A percentile compares a stretch with the other conserved stretches of the same genome.
phyloP scores from a whole-genome alignment of 2,113 vertebrate genomes.

The Limnothrissa miodon region DNA sequence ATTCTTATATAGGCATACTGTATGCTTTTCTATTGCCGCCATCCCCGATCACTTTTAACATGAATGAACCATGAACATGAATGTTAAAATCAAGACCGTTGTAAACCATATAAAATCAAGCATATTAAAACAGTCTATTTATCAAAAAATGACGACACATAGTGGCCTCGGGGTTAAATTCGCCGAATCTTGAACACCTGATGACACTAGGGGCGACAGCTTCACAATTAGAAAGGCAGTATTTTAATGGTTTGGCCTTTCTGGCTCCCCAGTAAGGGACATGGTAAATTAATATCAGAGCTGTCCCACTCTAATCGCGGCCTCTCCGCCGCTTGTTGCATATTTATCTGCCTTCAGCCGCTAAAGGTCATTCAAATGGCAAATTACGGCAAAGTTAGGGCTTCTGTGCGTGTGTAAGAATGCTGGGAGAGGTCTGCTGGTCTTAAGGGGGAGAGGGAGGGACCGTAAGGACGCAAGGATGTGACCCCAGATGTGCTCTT shows the following conservation, averaged over 20 bases:
- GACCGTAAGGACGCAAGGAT: not conserved
- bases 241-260: constrained; percentile 19
- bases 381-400: not conserved
- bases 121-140: constrained; percentile 16
- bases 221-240: constrained; percentile 16
- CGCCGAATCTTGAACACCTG: not conserved
- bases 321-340: not conserved
- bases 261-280: not conserved
- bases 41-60: not conserved
- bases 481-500: not conserved
- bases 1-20: not conserved
- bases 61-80: not conserved
- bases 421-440: not conserved
- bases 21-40: not conserved
- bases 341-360: constrained; percentile 5
- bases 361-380: constrained; percentile 15
- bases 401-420: not conserved
- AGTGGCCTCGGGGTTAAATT: constrained; percentile 12
- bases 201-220: constrained; percentile 4
- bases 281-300: constrained; percentile 20
- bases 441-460: not conserved
- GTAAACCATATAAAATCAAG: not conserved
- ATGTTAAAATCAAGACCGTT: not conserved
- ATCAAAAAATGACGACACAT: not conserved
- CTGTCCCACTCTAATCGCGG: constrained; percentile 3